Evolutionary conservation across 2,797 vertebrate species (phyloP), one percentile per base, ranked within the genome.

Genomic region (Falco naumanni): DNA sequence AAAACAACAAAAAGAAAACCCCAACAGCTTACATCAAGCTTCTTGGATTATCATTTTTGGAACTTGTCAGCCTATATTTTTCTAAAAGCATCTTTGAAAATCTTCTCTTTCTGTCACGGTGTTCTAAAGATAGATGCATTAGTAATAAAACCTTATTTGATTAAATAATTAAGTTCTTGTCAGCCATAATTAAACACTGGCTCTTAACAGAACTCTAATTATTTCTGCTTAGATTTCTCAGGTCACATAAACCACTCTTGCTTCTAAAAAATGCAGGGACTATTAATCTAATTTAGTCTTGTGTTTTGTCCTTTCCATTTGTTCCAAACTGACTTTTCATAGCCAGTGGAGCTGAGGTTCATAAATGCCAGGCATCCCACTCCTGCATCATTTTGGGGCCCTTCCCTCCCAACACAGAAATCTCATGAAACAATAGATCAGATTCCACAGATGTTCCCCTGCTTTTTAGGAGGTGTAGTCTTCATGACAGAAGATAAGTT

Each of bases 111-210:
- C 74, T 74, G 53, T 68, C 81, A 71, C 1, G 1, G 50, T 68
- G 26, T 80, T 95, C 93, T 95, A 92, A 94, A 95, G 70, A 96
- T 59, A 94, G 66, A 75, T 77, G 29, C 41, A 75, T 83, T 89
- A 76, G 60, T 61, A 89, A 96, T 74, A 95, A 80, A 95, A 71
- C 21, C 22, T 74, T 87, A 87, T 94, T 89, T 92, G 84, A 95
- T 96, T 95, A 84, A 93, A 95, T 92, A 95, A 97, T 95, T 89
- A 84, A 80, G 60, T 89, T 86, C 77, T 90, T 92, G 80, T 93
- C 86, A 95, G 21, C 71, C 31, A 34, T 92, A 95, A 95, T 93
- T 96, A 93, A 95, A 87, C 37, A 71, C 26, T 50, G 83, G 16
- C 29, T 89, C 70, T 87, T 93, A 89, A 85, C 33, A 92, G 66